Evolutionary conservation across 2,113 vertebrate genomes (phyloP), one percentile per base, ranked within the genome.

Genomic region (Oncorhynchus tshawytscha): DNA sequence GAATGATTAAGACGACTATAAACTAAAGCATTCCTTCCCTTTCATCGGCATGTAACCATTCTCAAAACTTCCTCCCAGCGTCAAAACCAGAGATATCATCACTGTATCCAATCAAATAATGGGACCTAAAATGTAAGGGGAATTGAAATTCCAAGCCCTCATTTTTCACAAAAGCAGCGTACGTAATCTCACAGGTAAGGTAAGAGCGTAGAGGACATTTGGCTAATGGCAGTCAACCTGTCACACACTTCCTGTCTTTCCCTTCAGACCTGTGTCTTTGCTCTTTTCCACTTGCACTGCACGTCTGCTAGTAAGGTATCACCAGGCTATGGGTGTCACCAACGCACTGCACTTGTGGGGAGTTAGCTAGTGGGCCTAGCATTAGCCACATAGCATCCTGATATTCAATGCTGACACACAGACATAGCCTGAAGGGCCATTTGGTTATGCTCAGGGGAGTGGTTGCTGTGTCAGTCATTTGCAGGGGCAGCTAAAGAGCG

Each of bases 11-110:
- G 90, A 90, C 85, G 81, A 81, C 87, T 93, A 91, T 93, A 91
- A 93, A 93, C 93, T 4, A 93, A 89, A 91, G 88, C 92, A 93
- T 92, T 93, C 90, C 90, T 87, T 90, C 86, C 89, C 85, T 92
- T 92, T 90, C 87, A 92, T 94, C 91, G 89, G 90, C 88, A 85
- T 90, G 91, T 92, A 92, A 89, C 83, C 86, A 85, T 89, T 91
- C 89, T 87, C 80, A 88, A 76, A 71, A 81, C 89, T 90, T 87
- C 84, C 87, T 88, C 88, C 78, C 39, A 3, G 39, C 1, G 39
- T 45, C 9, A 9, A 45, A 45, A 86, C 76, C 67, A 22, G 70
- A 78, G 84, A 84, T 72, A 82, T 84, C 89, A 89, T 92, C 90
- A 90, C 49, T 16, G 11, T 51, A 16, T 51, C 15, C 49, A 89